Conservation (phyloP, 2,113 vertebrate genomes). For the Chinchilla lanigera region DNA sequence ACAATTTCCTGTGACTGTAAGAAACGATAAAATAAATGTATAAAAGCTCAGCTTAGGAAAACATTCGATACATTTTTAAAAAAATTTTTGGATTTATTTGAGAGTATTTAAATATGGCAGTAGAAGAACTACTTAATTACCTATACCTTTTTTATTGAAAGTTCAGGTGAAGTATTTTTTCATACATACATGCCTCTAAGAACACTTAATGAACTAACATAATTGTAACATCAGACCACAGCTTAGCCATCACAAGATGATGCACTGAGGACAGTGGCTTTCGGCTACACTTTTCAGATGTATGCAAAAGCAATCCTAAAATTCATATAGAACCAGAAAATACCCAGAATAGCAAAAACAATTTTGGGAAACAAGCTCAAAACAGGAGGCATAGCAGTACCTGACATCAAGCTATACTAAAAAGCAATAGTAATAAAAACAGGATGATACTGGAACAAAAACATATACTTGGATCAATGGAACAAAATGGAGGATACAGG, state of each 20-base stretch:
- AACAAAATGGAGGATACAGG: not conserved
- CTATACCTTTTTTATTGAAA: constrained; percentile 14
- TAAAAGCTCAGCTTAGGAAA: not conserved
- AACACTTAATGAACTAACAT: not conserved
- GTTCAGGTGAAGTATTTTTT: constrained; percentile 22
- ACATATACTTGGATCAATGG: not conserved
- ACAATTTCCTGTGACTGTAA: not conserved
- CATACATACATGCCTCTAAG: not conserved
- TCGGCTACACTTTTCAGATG: not conserved
- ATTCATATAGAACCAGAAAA: not conserved
- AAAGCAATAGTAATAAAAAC: not conserved
- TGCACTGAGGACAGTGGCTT: not conserved
- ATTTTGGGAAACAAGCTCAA: not conserved
- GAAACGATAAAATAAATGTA: not conserved
- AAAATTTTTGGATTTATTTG: constrained; percentile 35
- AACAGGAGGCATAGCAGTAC: not conserved
- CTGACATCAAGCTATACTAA: not conserved
- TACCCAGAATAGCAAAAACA: not conserved
- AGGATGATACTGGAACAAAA: not conserved
- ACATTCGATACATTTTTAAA: not conserved
- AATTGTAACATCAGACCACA: not conserved
- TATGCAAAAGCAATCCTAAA: not conserved
- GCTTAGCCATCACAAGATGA: not conserved
- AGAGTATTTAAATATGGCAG: constrained; percentile 30
- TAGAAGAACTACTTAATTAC: not conserved